phyloP scores from a whole-genome alignment of 2,888 invertebrate species.

The Agriopis marginaria region DNA sequence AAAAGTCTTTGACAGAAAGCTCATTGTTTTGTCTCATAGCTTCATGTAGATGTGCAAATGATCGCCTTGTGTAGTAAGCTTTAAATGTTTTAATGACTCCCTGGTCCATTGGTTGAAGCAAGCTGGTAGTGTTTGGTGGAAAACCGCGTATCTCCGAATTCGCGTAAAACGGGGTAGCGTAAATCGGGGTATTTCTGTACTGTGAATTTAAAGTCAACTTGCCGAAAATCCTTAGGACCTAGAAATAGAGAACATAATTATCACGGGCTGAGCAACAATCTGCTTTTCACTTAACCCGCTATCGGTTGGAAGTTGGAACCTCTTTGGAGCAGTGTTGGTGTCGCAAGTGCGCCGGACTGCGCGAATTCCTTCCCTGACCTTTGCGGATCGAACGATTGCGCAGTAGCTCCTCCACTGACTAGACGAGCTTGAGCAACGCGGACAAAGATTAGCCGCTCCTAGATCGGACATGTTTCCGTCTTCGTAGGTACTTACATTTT shows the following conservation, averaged over 20 bases:
- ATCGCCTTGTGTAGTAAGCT: no score
- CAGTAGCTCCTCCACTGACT: constrained; percentile 78
- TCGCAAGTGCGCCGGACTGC: constrained; percentile 81
- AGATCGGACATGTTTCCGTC: constrained; percentile 56
- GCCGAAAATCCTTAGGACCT: neutral
- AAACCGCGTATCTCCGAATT: no score
- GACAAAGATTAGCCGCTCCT: constrained; percentile 69
- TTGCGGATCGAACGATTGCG: constrained; percentile 85
- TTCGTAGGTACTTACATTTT: constrained; percentile 8
- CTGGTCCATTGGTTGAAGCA: no score
- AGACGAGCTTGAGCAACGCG: constrained; percentile 81
- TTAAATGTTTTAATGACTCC: no score
- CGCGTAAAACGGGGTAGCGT: no score
- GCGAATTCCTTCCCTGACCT: constrained; percentile 85
- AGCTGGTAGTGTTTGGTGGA: no score
- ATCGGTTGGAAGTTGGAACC: constrained; percentile 55
- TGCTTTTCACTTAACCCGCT: neutral
- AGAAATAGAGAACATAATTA: neutral
- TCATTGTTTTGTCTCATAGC: no score
- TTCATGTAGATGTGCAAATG: no score
- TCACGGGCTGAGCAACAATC: neutral
- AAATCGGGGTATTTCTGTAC: no score
- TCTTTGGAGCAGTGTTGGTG: constrained; percentile 71
- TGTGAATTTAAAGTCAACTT: neutral
- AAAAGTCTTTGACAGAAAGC: no score